Percentiles rank a stretch among this genome's conserved stretches.
phyloP scores from a whole-genome alignment of 92 coral and sea anemone species.

The Palythoa grandis region DNA sequence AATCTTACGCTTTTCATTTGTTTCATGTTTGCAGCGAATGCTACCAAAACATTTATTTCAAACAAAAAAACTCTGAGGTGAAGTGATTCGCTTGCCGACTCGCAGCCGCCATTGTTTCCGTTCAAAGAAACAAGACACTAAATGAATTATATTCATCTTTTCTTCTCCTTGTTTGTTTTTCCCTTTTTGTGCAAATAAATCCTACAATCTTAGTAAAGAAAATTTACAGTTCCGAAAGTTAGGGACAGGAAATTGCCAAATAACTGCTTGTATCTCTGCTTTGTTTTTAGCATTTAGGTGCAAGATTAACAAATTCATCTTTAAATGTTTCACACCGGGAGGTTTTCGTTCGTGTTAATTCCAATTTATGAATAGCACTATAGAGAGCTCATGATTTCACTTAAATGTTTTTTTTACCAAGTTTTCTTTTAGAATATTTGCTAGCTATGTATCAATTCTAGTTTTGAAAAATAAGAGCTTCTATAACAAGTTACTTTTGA shows the following conservation, averaged over 20 bases:
- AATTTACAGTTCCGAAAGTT: not conserved
- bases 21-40: not conserved
- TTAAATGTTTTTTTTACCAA: slow-evolving; percentile 3
- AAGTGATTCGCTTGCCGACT: slow-evolving; percentile 50
- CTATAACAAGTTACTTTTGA: no score
- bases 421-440: not conserved
- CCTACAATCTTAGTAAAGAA: not conserved
- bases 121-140: slow-evolving; percentile 31
- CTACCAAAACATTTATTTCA: not conserved
- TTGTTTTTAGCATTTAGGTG: not conserved
- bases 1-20: not conserved
- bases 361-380: not conserved
- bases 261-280: not conserved
- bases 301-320: slow-evolving; percentile 29
- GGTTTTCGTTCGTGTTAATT: slow-evolving; percentile 33
- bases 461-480: not conserved
- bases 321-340: slow-evolving; percentile 38
- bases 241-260: not conserved
- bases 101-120: slow-evolving; percentile 71
- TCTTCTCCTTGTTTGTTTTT: not conserved
- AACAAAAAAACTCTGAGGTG: slow-evolving; percentile 1
- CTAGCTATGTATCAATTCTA: not conserved
- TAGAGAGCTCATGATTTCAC: not conserved
- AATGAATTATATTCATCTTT: slow-evolving; percentile 26
- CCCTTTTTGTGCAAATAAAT: not conserved